Percentiles rank a stretch among this genome's conserved stretches.
Evolutionary conservation across 1,140 invertebrate species (phyloP).

Genomic region (Drosophila leontia): DNA sequence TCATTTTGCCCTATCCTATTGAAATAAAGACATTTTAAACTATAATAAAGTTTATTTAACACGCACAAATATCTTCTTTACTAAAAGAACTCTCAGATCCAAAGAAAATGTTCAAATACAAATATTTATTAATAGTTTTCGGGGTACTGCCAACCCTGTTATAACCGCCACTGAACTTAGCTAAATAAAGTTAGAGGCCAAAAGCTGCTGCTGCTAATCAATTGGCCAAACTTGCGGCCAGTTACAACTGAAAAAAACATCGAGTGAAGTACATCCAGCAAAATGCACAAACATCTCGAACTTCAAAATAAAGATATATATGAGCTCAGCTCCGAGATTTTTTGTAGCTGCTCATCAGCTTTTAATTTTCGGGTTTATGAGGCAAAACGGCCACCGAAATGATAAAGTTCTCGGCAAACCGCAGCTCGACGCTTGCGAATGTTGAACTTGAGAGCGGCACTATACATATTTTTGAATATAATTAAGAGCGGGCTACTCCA

Average conservation of each 20-base stretch:
- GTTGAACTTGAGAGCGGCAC: conserved; percentile 65
- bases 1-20: background rate
- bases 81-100: background rate
- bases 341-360: conserved; percentile 7
- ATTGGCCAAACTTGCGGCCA: conserved; percentile 52
- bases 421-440: conserved; percentile 15
- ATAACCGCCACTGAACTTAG: background rate
- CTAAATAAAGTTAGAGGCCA: conserved; percentile 42
- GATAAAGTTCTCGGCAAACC: conserved; percentile 60
- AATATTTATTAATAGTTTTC: background rate
- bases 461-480: conserved; percentile 54
- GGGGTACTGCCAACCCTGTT: background rate
- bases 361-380: conserved; percentile 55
- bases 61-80: background rate
- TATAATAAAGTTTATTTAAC: background rate
- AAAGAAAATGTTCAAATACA: background rate
- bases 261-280: conserved; percentile 17
- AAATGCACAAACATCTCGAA: background rate
- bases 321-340: conserved; percentile 15
- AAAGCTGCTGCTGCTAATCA: conserved; percentile 61
- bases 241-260: conserved; percentile 42
- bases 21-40: background rate
- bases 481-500: conserved; percentile 43
- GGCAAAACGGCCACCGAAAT: conserved; percentile 48
- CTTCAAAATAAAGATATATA: conserved; percentile 3